phyloP scores from a whole-genome alignment of 1,140 invertebrate species.

The Anoplophora glabripennis region DNA sequence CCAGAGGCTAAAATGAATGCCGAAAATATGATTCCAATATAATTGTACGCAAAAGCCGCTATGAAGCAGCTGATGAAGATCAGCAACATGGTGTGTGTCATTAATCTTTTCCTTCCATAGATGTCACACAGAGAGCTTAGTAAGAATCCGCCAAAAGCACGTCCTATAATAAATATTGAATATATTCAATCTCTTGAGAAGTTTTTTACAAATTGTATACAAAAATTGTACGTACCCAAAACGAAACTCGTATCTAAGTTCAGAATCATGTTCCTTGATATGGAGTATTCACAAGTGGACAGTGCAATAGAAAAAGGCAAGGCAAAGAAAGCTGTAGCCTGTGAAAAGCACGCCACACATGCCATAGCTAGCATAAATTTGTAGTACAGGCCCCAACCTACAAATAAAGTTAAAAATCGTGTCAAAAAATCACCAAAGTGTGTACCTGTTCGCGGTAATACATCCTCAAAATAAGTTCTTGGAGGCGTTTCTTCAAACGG shows the following conservation, averaged over 20 bases:
- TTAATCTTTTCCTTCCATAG: constrained; percentile 34
- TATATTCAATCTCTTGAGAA: background rate
- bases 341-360: constrained; percentile 1
- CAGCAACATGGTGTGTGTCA: constrained; percentile 27
- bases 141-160: constrained; percentile 32
- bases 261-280: too few relatives aligned
- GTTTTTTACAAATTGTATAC: background rate
- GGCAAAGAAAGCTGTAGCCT: constrained; percentile 1
- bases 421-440: too few relatives aligned
- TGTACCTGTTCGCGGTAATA: constrained; percentile 4
- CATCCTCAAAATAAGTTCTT: constrained; percentile 4
- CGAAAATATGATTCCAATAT: constrained; percentile 24
- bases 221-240: too few relatives aligned
- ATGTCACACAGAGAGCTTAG: constrained; percentile 30
- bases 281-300: constrained; percentile 2
- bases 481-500: too few relatives aligned
- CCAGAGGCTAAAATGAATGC: constrained; percentile 29
- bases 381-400: constrained; percentile 11
- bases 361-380: constrained; percentile 16
- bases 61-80: constrained; percentile 34
- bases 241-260: too few relatives aligned
- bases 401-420: too few relatives aligned
- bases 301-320: constrained; percentile 4
- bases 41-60: constrained; percentile 34
- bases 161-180: constrained; percentile 27